Percentiles rank a stretch among this genome's conserved stretches.
phyloP scores from a whole-genome alignment of 2,888 invertebrate genomes.

The Phania funesta region DNA sequence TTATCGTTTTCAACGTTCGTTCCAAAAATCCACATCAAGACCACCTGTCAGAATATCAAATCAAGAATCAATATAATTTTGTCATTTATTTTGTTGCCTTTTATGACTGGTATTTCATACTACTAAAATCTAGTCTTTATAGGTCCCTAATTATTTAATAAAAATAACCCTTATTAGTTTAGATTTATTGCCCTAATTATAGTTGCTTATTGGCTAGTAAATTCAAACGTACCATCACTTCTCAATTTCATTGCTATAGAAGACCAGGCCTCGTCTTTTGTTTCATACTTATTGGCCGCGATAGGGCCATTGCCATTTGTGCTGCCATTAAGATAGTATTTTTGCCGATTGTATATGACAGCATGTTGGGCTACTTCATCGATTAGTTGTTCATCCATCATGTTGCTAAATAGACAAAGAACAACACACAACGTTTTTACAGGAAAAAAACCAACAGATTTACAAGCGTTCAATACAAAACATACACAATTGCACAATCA shows the following conservation, averaged over 20 bases:
- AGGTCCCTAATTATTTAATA: no score
- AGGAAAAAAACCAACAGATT: not conserved
- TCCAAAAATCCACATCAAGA: no score
- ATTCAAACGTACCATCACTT: conserved; percentile 77
- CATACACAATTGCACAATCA: not conserved
- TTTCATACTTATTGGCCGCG: conserved; percentile 76
- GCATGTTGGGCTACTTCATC: conserved; percentile 80
- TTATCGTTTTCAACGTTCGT: no score
- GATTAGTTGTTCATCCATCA: conserved; percentile 80
- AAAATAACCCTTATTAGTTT: no score
- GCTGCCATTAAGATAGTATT: conserved; percentile 78
- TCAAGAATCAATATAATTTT: no score
- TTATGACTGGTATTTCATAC: no score
- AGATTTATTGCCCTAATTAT: not conserved
- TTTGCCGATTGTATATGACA: conserved; percentile 80
- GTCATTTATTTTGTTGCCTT: no score
- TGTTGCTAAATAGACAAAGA: conserved; percentile 66
- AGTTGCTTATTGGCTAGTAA: not conserved
- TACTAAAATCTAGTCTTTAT: no score
- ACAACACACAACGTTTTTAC: conserved; percentile 2
- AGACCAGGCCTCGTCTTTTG: conserved; percentile 80
- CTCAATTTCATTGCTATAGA: conserved; percentile 78
- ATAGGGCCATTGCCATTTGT: conserved; percentile 64
- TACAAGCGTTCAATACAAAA: conserved; percentile 7
- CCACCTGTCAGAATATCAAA: no score